phyloP scores from a whole-genome alignment of 2,888 invertebrate genomes.

The Strigamia transsilvanica region DNA sequence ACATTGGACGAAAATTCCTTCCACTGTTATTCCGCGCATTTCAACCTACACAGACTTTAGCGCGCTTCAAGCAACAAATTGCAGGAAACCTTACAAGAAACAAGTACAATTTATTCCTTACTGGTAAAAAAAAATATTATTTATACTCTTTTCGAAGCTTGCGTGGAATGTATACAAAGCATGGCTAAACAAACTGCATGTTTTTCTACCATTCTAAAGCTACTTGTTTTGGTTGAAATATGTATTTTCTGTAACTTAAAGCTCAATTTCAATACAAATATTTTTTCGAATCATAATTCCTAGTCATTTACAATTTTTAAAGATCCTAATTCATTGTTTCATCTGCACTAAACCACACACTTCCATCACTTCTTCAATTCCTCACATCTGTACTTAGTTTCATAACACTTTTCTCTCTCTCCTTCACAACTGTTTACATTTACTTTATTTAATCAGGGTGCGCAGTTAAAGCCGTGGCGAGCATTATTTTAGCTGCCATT shows the following conservation, averaged over 20 bases:
- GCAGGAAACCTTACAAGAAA: constrained; percentile 14
- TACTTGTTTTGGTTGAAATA: too few species aligned
- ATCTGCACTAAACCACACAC: neutral
- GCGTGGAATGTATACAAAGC: constrained; percentile 1
- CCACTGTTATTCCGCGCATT: neutral
- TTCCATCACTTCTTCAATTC: neutral
- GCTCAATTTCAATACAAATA: neutral
- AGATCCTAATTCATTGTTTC: neutral
- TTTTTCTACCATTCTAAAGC: neutral
- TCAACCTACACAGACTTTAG: neutral
- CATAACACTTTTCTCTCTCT: neutral
- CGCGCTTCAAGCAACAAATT: neutral
- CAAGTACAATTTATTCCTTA: neutral
- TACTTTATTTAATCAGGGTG: constrained; percentile 4
- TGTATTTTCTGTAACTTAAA: neutral
- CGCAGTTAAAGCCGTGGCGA: neutral
- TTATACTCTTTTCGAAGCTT: constrained; percentile 2
- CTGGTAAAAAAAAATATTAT: constrained; percentile 6
- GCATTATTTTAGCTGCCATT: neutral
- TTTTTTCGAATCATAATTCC: neutral
- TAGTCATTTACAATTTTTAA: neutral
- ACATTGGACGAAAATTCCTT: constrained; percentile 28
- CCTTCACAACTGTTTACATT: constrained; percentile 23
- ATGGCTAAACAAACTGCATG: neutral
- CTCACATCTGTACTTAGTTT: constrained; percentile 9